Conservation (phyloP, 2,888 invertebrate species). For the Acheta domesticus region DNA sequence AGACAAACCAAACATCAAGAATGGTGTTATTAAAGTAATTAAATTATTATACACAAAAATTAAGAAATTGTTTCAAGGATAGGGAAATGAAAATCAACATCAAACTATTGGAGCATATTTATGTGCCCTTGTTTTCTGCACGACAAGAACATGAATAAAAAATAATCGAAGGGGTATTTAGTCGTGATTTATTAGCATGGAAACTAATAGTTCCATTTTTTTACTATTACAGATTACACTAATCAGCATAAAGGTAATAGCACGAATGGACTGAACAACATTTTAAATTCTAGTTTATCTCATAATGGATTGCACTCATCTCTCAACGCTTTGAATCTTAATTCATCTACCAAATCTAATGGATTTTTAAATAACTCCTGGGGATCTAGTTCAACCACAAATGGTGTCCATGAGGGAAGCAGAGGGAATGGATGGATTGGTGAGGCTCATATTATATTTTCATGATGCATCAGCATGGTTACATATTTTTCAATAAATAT, state of each 20-base stretch:
- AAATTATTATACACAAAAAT: too few relatives aligned
- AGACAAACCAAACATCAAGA: too few relatives aligned
- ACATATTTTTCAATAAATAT: too few relatives aligned
- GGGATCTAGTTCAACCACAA: slow-evolving; percentile 28
- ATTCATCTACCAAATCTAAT: slow-evolving; percentile 33
- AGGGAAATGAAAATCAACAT: too few relatives aligned
- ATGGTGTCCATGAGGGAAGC: not conserved
- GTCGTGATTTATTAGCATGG: not conserved
- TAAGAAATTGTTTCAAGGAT: too few relatives aligned
- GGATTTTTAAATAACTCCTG: slow-evolving; percentile 39
- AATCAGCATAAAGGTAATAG: slow-evolving; percentile 31
- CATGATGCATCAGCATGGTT: too few relatives aligned
- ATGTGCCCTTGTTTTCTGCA: too few relatives aligned
- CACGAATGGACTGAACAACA: slow-evolving; percentile 30
- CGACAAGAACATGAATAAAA: too few relatives aligned
- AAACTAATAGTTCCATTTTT: not conserved
- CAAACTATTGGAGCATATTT: too few relatives aligned
- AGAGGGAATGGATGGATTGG: slow-evolving; percentile 39
- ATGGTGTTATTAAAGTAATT: too few relatives aligned
- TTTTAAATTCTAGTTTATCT: slow-evolving; percentile 30
- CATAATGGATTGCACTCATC: slow-evolving; percentile 35
- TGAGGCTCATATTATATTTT: slow-evolving; percentile 29
- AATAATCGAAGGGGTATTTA: too few relatives aligned
- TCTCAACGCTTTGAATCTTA: slow-evolving; percentile 35
- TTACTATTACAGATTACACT: slow-evolving; percentile 32